A percentile compares a stretch with the other conserved stretches of the same genome.
Conservation (phyloP, 2,888 invertebrate genomes). For the Oscheius sp. region DNA sequence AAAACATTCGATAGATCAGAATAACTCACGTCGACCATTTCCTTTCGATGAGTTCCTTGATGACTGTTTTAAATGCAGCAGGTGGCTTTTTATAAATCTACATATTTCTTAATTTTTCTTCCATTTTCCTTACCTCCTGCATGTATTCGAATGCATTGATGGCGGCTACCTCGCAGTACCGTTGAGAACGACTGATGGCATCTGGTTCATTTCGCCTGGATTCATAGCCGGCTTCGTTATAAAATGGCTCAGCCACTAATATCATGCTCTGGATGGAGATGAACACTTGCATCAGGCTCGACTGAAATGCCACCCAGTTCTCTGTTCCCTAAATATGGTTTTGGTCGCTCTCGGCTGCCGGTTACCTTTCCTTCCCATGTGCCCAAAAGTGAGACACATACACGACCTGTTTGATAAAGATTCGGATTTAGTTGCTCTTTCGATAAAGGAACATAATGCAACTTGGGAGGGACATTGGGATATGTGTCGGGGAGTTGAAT, state of each 20-base stretch:
- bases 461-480: slow-evolving; percentile 37
- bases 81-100: too few relatives aligned
- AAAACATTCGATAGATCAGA: too few relatives aligned
- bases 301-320: slow-evolving; percentile 33
- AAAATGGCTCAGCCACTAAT: slow-evolving; percentile 41
- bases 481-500: slow-evolving; percentile 27
- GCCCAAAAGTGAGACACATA: slow-evolving; percentile 40
- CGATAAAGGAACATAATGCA: not conserved
- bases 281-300: slow-evolving; percentile 42
- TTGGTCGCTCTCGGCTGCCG: not conserved
- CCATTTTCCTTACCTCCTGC: slow-evolving; percentile 4
- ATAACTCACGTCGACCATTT: too few relatives aligned
- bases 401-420: slow-evolving; percentile 39
- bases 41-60: too few relatives aligned
- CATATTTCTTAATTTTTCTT: too few relatives aligned
- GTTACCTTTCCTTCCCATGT: slow-evolving; percentile 40
- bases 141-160: slow-evolving; percentile 43
- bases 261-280: slow-evolving; percentile 44
- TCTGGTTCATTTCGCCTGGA: slow-evolving; percentile 34
- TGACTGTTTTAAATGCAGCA: too few relatives aligned
- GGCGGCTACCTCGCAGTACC: slow-evolving; percentile 35
- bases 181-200: slow-evolving; percentile 19
- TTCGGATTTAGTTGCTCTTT: slow-evolving; percentile 44
- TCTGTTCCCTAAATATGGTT: slow-evolving; percentile 31
- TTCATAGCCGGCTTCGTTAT: slow-evolving; percentile 45